Evolutionary conservation across 2,113 vertebrate species (phyloP), one percentile per base, ranked within the genome.

Genomic region (Lycaon pictus): DNA sequence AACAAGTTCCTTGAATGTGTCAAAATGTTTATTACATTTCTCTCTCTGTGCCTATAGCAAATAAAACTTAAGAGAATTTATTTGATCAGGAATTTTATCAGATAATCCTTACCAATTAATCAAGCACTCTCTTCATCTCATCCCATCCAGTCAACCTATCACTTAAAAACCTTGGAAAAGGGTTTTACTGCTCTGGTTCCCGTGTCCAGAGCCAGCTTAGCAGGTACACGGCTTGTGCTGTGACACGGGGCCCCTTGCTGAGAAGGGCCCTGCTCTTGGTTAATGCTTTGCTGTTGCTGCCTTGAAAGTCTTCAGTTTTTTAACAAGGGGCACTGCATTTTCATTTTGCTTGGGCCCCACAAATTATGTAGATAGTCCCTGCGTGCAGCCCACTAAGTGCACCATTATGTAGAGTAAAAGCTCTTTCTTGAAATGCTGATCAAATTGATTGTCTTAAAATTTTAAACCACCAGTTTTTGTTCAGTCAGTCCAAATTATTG

Each of bases 1-100:
- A 84, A 92, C n/a, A 74, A 81, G 53, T 97, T 97, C 79, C 63
- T 93, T 90, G 55, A 95, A 53, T 95, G 37, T 94, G 67, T 88
- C 72, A 96, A 74, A 97, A 85, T 94, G 63, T 96, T 95, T 97
- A 88, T 95, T 97, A 88, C 37, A 62, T 96, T 95, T 95, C n/a
- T 93, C 83, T 95, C 56, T 83, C n/a, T 89, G 56, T 95, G 10
- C 65, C 48, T 90, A 79, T 58, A 96, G 76, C 63, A 86, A 82
- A 92, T 94, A 81, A 84, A 95, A 88, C 48, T 74, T 96, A 3
- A 56, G 27, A 62, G 55, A 81, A 80, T 67, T 43, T 43, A 60
- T 85, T 96, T 23, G 60, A 65, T 27, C 35, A 71, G 58, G 43
- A 86, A 83, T 96, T 93, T 93, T 90, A 93, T 86, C 37, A 90